Evolutionary conservation across 1,140 invertebrate species (phyloP), one percentile per base, ranked within the genome.

Genomic region (Parasteatoda tepidariorum): DNA sequence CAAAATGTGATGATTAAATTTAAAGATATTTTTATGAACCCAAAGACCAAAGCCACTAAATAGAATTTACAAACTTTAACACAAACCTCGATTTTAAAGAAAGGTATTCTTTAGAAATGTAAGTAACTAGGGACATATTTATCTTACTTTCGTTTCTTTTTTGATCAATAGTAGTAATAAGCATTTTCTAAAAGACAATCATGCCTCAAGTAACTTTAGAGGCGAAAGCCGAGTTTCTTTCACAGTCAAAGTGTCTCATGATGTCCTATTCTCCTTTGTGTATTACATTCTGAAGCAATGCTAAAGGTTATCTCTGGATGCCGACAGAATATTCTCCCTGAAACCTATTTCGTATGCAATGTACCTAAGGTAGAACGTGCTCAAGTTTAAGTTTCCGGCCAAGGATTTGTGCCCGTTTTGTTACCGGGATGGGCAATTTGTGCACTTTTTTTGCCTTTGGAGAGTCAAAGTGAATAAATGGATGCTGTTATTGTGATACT

Each of bases 271-370:
- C 38, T 48, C 18, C 38, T 48, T 48, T 48, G 38, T 1, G 68
- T 33, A 71, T 71, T 71, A 71, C 68, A 30, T 34, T 54, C 68
- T 55, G 68, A 71, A 71, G 41, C 26, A 54, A 57, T 71, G 68
- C 68, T 30, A 71, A 71, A 71, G 18, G 41, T 15, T 71, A 71
- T 57, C 33, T 28, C 26, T 3, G 30, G 64, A 34, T 38, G 64
- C 31, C 64, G n/a, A 67, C 15, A 18, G 24, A 28, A 33, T 31
- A 2, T 28, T 33, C n/a, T 71, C 38, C 24, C 55, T 71, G 18
- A 2, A 18, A 15, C 48, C 54, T 67, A 28, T 57, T 54, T 71
- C 48, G 48, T 71, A 71, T 71, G 68, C 54, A 55, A 71, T 71
- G 54, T 54, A 57, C 26, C 54, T 5, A 55, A 24, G 48, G 68